phyloP scores from a whole-genome alignment of 2,888 invertebrate genomes.

The Pemphredon lugubris region DNA sequence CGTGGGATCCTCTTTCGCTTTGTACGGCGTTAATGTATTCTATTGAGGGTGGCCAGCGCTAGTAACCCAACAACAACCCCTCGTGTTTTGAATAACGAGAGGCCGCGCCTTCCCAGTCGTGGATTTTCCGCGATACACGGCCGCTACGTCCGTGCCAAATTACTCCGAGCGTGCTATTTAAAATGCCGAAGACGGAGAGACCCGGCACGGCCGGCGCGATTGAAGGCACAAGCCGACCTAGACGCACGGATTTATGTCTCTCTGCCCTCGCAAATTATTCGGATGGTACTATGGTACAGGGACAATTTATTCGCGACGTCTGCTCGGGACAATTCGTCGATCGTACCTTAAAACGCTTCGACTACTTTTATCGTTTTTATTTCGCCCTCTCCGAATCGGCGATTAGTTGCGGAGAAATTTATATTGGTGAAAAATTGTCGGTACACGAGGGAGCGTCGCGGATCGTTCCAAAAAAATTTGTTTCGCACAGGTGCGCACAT shows the following conservation, averaged over 20 bases:
- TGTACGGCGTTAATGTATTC: constrained; percentile 72
- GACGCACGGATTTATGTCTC: neutral
- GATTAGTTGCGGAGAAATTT: neutral
- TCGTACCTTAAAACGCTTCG: neutral
- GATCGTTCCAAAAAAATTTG: neutral
- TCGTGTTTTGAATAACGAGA: constrained; percentile 72
- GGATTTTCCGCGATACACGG: constrained; percentile 46
- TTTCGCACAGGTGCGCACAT: too few relatives aligned
- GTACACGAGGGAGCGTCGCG: neutral
- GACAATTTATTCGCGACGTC: constrained; percentile 3
- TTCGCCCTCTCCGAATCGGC: neutral
- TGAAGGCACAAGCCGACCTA: neutral
- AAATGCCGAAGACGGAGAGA: constrained; percentile 46
- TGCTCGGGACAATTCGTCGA: neutral
- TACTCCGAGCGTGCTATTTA: constrained; percentile 48
- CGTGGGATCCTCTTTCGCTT: constrained; percentile 63
- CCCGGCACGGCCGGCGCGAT: neutral
- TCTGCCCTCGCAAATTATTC: neutral
- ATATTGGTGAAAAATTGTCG: too few relatives aligned
- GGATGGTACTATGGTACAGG: neutral
- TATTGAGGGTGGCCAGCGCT: constrained; percentile 68
- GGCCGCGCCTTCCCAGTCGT: constrained; percentile 39
- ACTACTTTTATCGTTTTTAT: neutral
- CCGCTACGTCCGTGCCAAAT: constrained; percentile 50
- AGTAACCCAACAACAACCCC: constrained; percentile 67